A percentile compares a stretch with the other conserved stretches of the same genome.
Conservation (phyloP, 2,113 vertebrate genomes). For the Phrynosoma platyrhinos region DNA sequence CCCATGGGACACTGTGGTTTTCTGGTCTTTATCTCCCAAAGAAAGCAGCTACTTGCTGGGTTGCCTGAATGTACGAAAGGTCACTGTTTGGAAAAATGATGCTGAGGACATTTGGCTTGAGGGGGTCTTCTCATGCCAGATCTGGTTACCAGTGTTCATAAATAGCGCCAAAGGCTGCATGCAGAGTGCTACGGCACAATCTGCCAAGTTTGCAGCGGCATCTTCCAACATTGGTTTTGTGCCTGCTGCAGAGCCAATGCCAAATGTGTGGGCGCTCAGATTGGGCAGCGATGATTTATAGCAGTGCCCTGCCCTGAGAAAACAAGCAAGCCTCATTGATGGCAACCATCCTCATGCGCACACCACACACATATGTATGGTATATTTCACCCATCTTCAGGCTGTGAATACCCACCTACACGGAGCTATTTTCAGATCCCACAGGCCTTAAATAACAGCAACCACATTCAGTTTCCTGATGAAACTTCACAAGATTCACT, state of each 20-base stretch:
- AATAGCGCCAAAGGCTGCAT: background rate
- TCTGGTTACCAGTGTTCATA: background rate
- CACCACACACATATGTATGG: background rate
- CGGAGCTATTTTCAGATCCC: slow-evolving; percentile 14
- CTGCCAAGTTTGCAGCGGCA: background rate
- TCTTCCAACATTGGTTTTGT: background rate
- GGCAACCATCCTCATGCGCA: background rate
- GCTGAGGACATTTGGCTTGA: background rate
- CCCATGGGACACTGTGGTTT: too few species aligned
- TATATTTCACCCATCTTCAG: background rate
- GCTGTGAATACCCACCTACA: slow-evolving; percentile 15
- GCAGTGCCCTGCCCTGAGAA: slow-evolving; percentile 23
- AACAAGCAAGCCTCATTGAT: background rate
- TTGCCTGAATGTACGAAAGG: background rate
- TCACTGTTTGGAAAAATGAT: background rate
- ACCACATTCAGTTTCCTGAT: background rate
- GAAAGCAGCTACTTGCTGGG: background rate
- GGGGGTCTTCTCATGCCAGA: background rate
- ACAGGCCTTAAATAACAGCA: slow-evolving; percentile 16
- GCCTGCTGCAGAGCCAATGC: accelerated
- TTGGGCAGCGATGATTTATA: accelerated
- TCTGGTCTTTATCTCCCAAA: too few species aligned
- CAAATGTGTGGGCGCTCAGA: slow-evolving; percentile 16
- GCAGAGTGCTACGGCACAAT: background rate
- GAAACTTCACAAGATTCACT: background rate